These are phyloP conservation scores for Gorsachius goisagi DNA, from an alignment of 2,113 vertebrate species.

Conservation along the genomic window DNA sequence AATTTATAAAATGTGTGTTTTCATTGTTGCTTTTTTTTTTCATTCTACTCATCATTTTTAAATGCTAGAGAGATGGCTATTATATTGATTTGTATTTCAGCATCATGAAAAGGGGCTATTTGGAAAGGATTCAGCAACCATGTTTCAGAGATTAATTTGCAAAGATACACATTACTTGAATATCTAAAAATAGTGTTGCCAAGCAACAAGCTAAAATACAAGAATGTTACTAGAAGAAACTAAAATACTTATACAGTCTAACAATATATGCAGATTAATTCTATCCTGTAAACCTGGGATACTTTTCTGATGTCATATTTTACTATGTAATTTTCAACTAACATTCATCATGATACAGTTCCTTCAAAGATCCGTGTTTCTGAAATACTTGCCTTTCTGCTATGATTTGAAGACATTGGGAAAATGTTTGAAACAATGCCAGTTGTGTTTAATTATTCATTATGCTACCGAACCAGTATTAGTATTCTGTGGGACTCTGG, in stretches of 20 bases:
- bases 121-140: slow-evolving; percentile 13
- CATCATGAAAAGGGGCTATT: slow-evolving; percentile 5
- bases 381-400: slow-evolving; percentile 13
- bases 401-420: not conserved
- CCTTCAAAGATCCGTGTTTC: slow-evolving; percentile 8
- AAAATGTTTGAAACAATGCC: slow-evolving; percentile 40
- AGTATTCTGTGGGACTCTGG: slow-evolving; percentile 47
- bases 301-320: not conserved
- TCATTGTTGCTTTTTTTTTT: not conserved
- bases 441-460: slow-evolving; percentile 66
- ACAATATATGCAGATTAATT: slow-evolving; percentile 13
- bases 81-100: slow-evolving; percentile 22
- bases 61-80: not conserved
- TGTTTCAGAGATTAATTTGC: slow-evolving; percentile 55
- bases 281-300: not conserved
- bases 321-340: not conserved
- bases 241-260: not conserved
- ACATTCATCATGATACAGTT: not conserved
- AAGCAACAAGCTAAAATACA: slow-evolving; percentile 57
- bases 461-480: slow-evolving; percentile 22
- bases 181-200: slow-evolving; percentile 53
- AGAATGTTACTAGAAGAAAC: slow-evolving; percentile 10
- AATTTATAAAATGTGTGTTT: not conserved
- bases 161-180: slow-evolving; percentile 45
- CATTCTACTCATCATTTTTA: slow-evolving; percentile 13